Percentiles rank a stretch among this genome's conserved stretches.
These are phyloP conservation scores for Pseudonaja textilis DNA, from an alignment of 2,113 vertebrate species.

Conservation along the genomic window DNA sequence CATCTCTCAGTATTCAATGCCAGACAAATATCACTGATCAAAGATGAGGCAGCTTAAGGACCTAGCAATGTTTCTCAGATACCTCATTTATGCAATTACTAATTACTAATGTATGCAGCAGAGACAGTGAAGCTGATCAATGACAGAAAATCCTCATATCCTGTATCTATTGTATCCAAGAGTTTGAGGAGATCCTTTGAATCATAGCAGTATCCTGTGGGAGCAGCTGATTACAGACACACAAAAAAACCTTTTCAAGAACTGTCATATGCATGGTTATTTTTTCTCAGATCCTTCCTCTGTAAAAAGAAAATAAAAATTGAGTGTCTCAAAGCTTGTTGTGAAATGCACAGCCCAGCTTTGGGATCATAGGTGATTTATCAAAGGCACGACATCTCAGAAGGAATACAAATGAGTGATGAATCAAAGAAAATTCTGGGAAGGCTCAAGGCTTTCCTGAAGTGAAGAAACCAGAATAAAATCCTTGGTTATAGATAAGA, in stretches of 20 bases:
- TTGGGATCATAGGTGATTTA: neutral
- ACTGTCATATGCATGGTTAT: neutral
- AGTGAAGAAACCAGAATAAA: constrained; percentile 6
- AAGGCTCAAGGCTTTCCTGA: neutral
- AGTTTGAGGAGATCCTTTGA: neutral
- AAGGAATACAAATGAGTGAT: neutral
- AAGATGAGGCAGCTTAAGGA: constrained; percentile 25
- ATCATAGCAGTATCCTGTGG: neutral
- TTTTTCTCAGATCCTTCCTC: neutral
- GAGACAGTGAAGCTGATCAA: neutral
- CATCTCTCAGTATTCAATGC: constrained; percentile 20
- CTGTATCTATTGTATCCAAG: neutral
- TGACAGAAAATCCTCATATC: neutral
- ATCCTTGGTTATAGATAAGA: neutral
- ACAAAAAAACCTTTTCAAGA: neutral
- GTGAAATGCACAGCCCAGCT: neutral
- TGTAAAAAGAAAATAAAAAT: neutral
- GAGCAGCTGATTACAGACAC: neutral
- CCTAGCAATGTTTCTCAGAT: neutral
- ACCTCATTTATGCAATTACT: neutral
- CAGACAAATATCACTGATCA: constrained; percentile 25
- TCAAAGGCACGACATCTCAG: neutral
- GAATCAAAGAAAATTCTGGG: neutral
- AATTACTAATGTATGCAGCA: neutral
- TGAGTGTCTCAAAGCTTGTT: neutral